phyloP scores from a whole-genome alignment of 2,113 vertebrate species.

The Amblyopsis rosae region DNA sequence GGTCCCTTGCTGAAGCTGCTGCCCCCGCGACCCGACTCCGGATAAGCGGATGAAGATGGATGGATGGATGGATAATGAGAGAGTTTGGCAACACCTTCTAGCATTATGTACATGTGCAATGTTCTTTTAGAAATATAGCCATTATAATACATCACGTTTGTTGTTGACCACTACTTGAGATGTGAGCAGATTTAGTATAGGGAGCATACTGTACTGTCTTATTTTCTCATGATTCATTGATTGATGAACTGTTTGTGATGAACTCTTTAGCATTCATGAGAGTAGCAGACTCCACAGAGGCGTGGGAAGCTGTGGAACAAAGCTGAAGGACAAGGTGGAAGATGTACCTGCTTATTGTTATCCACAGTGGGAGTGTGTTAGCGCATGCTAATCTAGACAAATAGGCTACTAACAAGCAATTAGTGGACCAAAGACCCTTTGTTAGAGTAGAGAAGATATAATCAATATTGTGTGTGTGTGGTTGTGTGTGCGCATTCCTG shows the following conservation, averaged over 20 bases:
- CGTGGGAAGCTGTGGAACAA: neutral
- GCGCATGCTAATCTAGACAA: neutral
- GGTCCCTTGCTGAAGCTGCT: too few relatives aligned
- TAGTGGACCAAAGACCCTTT: neutral
- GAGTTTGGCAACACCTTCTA: neutral
- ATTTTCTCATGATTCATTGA: neutral
- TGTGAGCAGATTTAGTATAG: neutral
- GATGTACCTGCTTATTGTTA: conserved; percentile 2
- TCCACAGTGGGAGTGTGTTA: neutral
- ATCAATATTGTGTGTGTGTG: conserved; percentile 12
- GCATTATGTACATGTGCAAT: neutral
- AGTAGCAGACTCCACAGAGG: neutral
- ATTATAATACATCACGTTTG: neutral
- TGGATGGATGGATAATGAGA: too few relatives aligned
- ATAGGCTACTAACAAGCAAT: conserved; percentile 1
- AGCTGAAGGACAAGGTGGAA: neutral
- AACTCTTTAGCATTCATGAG: conserved; percentile 5
- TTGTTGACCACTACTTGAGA: neutral
- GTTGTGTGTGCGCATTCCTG: too few relatives aligned
- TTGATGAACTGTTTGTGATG: neutral
- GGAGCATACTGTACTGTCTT: neutral
- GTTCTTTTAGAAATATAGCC: neutral
- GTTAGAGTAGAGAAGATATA: neutral
- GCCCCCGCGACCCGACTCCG: too few relatives aligned
- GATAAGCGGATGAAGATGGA: too few relatives aligned